Conservation (phyloP, 2,797 vertebrate genomes). For the Crocodylus rhombifer region DNA sequence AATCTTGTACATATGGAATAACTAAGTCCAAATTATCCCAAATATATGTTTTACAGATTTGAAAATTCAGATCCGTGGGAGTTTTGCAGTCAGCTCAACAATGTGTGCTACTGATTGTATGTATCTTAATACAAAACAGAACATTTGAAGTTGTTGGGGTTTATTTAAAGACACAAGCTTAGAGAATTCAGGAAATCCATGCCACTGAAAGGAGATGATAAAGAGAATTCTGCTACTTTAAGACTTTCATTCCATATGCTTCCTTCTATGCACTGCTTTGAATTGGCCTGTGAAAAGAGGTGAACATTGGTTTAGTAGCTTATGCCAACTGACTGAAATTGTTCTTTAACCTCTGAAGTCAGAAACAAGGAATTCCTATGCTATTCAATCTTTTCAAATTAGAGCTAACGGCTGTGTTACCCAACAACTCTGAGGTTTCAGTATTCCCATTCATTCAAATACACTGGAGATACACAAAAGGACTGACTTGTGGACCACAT, state of each 20-base stretch:
- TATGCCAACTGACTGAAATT: not conserved
- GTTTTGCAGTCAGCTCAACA: not conserved
- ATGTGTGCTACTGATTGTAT: not conserved
- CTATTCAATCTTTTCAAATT: not conserved
- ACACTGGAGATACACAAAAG: not conserved
- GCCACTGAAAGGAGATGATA: not conserved
- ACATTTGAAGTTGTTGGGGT: not conserved
- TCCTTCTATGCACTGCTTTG: not conserved
- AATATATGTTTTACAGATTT: not conserved
- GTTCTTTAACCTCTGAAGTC: not conserved
- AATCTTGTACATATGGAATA: not conserved
- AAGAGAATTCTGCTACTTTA: not conserved
- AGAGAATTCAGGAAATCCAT: not conserved
- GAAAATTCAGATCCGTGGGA: not conserved
- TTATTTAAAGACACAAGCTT: not conserved
- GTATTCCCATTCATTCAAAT: not conserved
- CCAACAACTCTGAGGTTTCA: not conserved
- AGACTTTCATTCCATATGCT: not conserved
- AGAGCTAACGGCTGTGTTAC: not conserved
- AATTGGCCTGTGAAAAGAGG: not conserved
- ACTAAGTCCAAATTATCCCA: not conserved
- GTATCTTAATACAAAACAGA: not conserved
- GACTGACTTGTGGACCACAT: not conserved
- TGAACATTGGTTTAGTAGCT: fast-evolving
- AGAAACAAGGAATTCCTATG: not conserved